Evolutionary conservation across 2,888 invertebrate species (phyloP), one percentile per base, ranked within the genome.

Genomic region (Spisula solida): DNA sequence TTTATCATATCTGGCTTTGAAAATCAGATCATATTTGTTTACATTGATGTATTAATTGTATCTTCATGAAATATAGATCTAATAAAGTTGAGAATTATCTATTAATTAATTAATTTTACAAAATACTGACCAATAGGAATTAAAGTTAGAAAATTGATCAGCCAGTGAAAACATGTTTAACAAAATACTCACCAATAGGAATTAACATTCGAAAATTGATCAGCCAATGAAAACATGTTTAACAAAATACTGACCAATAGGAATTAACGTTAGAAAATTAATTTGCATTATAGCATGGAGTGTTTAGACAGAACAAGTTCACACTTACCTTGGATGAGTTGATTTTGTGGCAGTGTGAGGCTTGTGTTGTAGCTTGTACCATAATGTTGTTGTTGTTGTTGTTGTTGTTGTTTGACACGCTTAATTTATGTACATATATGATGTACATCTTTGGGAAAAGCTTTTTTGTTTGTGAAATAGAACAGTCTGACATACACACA

Each of bases 281-380:
- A 66, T 25, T 25, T 66, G 25, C 8, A 25, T 25, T 34, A 34
- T 78, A 84, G 78, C 78, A 75, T 84, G 75, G 84, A 84, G 84
- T 78, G 78, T 51, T 66, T 84, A 84, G 84, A 84, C 84, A 84
- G 75, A 55, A 84, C 31, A 75, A 75, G 34, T 25, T 60, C 84
- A 84, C 84, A 84, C 78, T 84, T 84, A 84, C 84, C 84, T 78
- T 84, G 31, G 31, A 75, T 75, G 34, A 34, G 75, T 75, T 75
- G 75, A 75, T 75, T 75, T 75, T 66, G 60, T 66, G 60, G 8
- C n/a, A n/a, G 20, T 66, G 20, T 20, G n/a, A 2, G n/a, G 60
- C 60, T 75, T 75, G 12, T 75, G 31, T 31, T 60, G 31, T 31
- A 75, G 29, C 34, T 31, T 75, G 41, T 75, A 12, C 34, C 16